phyloP scores from a whole-genome alignment of 2,888 invertebrate genomes.

The Drosophila colorata region DNA sequence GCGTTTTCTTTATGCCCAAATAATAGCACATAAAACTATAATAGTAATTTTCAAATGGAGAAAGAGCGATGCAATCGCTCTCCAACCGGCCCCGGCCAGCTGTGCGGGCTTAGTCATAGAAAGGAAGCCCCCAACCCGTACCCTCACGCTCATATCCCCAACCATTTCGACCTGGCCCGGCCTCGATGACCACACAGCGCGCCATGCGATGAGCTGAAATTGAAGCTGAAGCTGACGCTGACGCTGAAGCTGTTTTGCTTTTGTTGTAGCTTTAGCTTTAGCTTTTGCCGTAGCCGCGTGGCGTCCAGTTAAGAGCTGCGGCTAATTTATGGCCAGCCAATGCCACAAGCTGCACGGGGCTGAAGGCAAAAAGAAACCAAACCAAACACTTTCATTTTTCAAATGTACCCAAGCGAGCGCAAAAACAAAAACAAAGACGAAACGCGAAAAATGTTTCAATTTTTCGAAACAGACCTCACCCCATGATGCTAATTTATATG shows the following conservation, averaged over 20 bases:
- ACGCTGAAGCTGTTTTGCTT: conserved; percentile 33
- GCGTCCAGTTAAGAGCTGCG: conserved; percentile 71
- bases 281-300: conserved; percentile 48
- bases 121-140: conserved; percentile 49
- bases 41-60: conserved; percentile 79
- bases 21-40: conserved; percentile 81
- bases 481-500: conserved; percentile 80
- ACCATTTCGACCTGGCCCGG: conserved; percentile 19
- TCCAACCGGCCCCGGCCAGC: conserved; percentile 54
- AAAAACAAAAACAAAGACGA: conserved; percentile 34
- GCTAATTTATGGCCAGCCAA: conserved; percentile 75
- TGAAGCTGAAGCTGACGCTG: conserved; percentile 45
- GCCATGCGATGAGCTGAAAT: conserved; percentile 53
- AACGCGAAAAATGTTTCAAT: conserved; percentile 70
- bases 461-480: conserved; percentile 70
- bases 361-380: conserved; percentile 56
- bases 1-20: conserved; percentile 77
- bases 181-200: conserved; percentile 69
- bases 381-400: conserved; percentile 78
- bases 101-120: conserved; percentile 78
- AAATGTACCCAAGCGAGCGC: conserved; percentile 47
- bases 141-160: conserved; percentile 4
- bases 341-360: conserved; percentile 72
- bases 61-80: conserved; percentile 75
- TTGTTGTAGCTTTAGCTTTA: conserved; percentile 6